A percentile compares a stretch with the other conserved stretches of the same genome.
Conservation (phyloP, 2,113 vertebrate species). For the Brachionichthys hirsutus region DNA sequence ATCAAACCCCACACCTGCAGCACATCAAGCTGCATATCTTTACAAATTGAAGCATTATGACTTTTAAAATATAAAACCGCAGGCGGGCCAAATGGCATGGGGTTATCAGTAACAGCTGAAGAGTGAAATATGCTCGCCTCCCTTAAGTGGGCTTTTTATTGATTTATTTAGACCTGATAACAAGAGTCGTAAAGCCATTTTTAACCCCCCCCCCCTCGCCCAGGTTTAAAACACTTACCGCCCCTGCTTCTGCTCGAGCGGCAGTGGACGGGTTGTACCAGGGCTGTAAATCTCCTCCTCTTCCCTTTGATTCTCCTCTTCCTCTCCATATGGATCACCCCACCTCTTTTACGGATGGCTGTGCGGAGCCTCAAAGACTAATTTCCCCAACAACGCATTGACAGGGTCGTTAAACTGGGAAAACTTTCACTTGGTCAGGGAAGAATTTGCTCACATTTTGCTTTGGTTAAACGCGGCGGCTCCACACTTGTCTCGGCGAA, state of each 20-base stretch:
- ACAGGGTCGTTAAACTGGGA: constrained; percentile 30
- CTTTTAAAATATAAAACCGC: constrained; percentile 42
- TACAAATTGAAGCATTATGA: constrained; percentile 60
- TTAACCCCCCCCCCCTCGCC: constrained; percentile 14
- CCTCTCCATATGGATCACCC: constrained; percentile 14
- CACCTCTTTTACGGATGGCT: constrained; percentile 24
- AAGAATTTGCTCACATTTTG: constrained; percentile 58
- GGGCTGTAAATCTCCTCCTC: constrained; percentile 72
- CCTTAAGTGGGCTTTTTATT: constrained; percentile 56
- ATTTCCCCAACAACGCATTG: constrained; percentile 31
- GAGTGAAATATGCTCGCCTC: constrained; percentile 48
- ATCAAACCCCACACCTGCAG: constrained; percentile 56
- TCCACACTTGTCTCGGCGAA: constrained; percentile 47
- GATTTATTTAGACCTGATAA: constrained; percentile 75
- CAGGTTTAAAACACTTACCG: constrained; percentile 51
- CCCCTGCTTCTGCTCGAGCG: constrained; percentile 60
- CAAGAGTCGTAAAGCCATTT: constrained; percentile 69
- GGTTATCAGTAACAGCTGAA: constrained; percentile 54
- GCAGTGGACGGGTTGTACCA: constrained; percentile 61
- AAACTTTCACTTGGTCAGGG: constrained; percentile 45
- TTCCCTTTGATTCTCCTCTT: constrained; percentile 66
- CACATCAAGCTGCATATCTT: constrained; percentile 54
- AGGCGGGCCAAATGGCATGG: constrained; percentile 32
- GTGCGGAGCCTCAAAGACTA: constrained; percentile 49
- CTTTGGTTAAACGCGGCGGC: constrained; percentile 46